Conservation (phyloP, 2,888 invertebrate genomes). For the Eupeodes latifasciatus region DNA sequence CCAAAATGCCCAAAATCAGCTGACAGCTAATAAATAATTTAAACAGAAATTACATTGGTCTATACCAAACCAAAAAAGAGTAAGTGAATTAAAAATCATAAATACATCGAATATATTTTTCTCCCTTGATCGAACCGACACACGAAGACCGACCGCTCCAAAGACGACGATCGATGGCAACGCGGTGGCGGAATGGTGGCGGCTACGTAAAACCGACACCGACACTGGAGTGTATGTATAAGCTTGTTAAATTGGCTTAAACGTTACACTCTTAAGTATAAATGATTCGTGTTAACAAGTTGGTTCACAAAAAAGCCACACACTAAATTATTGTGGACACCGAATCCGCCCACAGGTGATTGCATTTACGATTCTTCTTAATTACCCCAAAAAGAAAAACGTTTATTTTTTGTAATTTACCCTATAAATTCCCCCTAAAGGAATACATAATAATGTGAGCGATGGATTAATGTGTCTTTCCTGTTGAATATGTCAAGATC, state of each 20-base stretch:
- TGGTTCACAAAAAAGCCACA: constrained; percentile 53
- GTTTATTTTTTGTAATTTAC: constrained; percentile 34
- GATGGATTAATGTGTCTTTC: constrained; percentile 56
- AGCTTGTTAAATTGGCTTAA: constrained; percentile 37
- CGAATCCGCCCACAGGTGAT: constrained; percentile 65
- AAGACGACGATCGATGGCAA: too few relatives aligned
- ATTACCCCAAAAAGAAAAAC: constrained; percentile 49
- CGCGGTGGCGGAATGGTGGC: too few relatives aligned
- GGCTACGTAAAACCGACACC: neutral
- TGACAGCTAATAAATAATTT: constrained; percentile 48
- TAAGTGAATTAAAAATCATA: constrained; percentile 57
- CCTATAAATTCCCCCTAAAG: constrained; percentile 50
- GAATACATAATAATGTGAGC: neutral
- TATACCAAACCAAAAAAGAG: constrained; percentile 1
- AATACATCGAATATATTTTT: constrained; percentile 24
- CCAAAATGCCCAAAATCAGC: constrained; percentile 38
- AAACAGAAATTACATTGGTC: neutral
- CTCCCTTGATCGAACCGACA: constrained; percentile 35
- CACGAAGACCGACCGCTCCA: too few relatives aligned
- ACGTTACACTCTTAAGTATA: constrained; percentile 47
- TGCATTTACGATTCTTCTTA: constrained; percentile 68
- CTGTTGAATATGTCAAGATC: constrained; percentile 69
- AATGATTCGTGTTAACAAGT: constrained; percentile 62
- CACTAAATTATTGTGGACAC: constrained; percentile 33
- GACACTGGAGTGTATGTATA: neutral